These are phyloP conservation scores for Siniperca undulata DNA, from an alignment of 2,797 vertebrate genomes.

Conservation along the genomic window DNA sequence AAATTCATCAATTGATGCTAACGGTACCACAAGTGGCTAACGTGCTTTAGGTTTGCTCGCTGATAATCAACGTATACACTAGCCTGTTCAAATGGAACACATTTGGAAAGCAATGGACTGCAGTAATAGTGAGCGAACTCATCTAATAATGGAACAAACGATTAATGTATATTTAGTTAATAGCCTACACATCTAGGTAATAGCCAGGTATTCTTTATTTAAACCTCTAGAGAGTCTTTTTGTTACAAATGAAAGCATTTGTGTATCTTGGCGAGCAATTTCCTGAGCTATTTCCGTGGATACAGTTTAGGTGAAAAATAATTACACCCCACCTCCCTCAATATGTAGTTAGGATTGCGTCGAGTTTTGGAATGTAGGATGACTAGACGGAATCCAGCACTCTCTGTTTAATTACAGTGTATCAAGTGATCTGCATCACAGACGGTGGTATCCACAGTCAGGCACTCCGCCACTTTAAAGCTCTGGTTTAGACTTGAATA, in stretches of 20 bases:
- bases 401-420: not conserved
- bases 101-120: conserved; percentile 4
- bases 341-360: not conserved
- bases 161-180: not conserved
- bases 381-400: not conserved
- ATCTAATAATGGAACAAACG: not conserved
- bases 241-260: not conserved
- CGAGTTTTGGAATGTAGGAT: conserved; percentile 7
- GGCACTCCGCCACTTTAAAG: not conserved
- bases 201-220: not conserved
- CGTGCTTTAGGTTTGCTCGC: not conserved
- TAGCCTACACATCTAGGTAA: no score
- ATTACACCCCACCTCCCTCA: not conserved
- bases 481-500: not conserved
- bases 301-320: not conserved
- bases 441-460: not conserved
- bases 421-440: conserved; percentile 2
- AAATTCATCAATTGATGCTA: not conserved
- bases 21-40: not conserved
- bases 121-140: not conserved
- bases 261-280: not conserved
- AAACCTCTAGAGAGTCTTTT: not conserved
- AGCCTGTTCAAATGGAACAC: not conserved
- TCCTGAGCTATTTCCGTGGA: not conserved
- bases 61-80: not conserved